Evolutionary conservation across 2,888 invertebrate species (phyloP).

Genomic region (Pogonocherus hispidulus): DNA sequence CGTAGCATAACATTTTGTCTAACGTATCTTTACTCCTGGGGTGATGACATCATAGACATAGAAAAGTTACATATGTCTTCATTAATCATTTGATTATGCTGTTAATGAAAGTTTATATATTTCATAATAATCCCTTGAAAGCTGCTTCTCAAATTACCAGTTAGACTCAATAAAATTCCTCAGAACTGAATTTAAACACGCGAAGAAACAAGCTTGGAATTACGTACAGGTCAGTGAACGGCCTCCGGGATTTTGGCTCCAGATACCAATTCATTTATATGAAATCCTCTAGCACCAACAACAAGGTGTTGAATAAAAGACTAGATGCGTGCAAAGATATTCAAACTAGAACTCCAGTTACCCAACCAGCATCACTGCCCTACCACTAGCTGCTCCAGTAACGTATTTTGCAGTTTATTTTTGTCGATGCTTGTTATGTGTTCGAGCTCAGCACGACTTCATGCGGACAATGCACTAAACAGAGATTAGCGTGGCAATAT

Average conservation of each 20-base stretch:
- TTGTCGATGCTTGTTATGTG: constrained; percentile 4
- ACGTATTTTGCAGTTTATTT: constrained; percentile 25
- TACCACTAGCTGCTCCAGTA: constrained; percentile 7
- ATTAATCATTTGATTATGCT: no score
- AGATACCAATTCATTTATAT: constrained; percentile 10
- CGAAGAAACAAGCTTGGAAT: neutral
- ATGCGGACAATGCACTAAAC: constrained; percentile 45
- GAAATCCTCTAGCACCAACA: neutral
- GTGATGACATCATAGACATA: no score
- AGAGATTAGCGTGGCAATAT: constrained; percentile 48
- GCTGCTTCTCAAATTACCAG: neutral
- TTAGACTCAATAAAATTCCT: neutral
- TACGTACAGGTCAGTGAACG: neutral
- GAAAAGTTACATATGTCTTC: no score
- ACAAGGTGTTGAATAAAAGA: constrained; percentile 8
- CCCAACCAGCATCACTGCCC: constrained; percentile 15
- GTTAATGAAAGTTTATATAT: no score
- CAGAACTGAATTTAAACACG: neutral
- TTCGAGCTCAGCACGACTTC: constrained; percentile 25
- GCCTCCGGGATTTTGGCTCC: constrained; percentile 2
- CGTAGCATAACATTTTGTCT: no score
- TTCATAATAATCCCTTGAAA: neutral
- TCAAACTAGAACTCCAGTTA: constrained; percentile 19
- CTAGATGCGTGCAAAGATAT: constrained; percentile 19
- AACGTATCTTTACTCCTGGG: no score